Base-by-base conservation (phyloP, 2,797 vertebrate species). In the Sternarchorhynchus goeldii region DNA sequence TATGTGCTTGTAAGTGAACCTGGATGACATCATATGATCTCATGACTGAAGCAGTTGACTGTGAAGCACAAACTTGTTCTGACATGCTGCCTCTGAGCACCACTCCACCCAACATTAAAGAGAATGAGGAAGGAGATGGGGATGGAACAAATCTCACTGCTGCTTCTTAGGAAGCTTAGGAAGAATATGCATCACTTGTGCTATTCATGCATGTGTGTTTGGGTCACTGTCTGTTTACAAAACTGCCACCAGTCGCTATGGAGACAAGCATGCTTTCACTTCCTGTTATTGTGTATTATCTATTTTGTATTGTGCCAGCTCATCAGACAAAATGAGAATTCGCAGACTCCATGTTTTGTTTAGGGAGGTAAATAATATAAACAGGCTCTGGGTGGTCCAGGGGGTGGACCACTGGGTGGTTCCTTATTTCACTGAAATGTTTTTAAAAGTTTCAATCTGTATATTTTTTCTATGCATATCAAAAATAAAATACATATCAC, bases 1-100 rank as follows among this genome's bases (percentile, higher is more conserved):
- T 74, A 79, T 62, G 77, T 73, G 56, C 29, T 55, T 85, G 76
- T 80, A 79, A 77, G 18, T 87, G 84, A 89, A 88, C 87, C 81
- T 81, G 81, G 83, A 91, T 93, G 91, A 92, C 91, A 93, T 92
- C 90, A 91, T 91, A 93, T 94, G 93, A 94, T 93, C 93, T 94
- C 92, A 94, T 89, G 78, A 87, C 88, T 88, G 82, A 93, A 86
- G 90, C 87, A 93, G 90, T 83, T 75, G 60, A 83, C 85, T 77
- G 83, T 88, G 88, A 88, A 81, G 85, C 79, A 85, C 87, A 88
- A 87, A 91, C 91, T 85, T 92, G 92, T 89, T 85, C 83, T 90
- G 88, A 90, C 91, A 91, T 16, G 90, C 90, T 80, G 75, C 73
- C 36, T 63, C 70, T 45, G 32, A 39, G 60, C 73, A 65, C 68